phyloP scores from a whole-genome alignment of 2,113 vertebrate genomes.

The Boulengeromyrus knoepffleri region DNA sequence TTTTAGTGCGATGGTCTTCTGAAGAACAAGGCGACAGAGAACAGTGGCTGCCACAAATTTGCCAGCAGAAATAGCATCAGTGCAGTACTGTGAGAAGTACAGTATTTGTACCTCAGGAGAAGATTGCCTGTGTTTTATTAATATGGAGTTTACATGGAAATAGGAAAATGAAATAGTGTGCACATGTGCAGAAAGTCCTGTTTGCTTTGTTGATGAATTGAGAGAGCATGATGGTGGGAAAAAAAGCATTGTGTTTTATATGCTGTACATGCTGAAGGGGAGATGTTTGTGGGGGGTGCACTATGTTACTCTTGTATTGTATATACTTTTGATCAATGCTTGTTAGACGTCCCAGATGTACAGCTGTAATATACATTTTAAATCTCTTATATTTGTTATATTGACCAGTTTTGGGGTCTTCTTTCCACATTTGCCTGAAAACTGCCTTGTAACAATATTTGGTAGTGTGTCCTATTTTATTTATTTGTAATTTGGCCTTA shows the following conservation, averaged over 20 bases:
- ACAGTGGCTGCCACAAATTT: not conserved
- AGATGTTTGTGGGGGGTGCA: not conserved
- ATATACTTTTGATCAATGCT: not conserved
- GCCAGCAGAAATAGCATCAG: not conserved
- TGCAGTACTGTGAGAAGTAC: not conserved
- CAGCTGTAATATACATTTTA: slow-evolving; percentile 8
- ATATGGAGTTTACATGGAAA: not conserved
- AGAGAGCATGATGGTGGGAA: not conserved
- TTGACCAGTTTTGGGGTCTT: not conserved
- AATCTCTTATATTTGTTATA: not conserved
- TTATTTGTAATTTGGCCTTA: slow-evolving; percentile 8
- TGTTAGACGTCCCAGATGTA: not conserved
- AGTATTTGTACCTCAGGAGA: not conserved
- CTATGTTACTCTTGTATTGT: not conserved
- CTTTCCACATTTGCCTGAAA: not conserved
- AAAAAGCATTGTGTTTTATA: not conserved
- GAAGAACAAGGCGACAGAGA: not conserved
- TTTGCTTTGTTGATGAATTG: not conserved
- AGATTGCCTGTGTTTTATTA: not conserved
- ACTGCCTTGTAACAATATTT: slow-evolving; percentile 5
- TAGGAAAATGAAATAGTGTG: not conserved
- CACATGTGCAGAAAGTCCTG: not conserved
- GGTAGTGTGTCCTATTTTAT: not conserved
- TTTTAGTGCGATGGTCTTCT: not conserved
- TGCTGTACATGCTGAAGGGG: not conserved